phyloP scores from a whole-genome alignment of 2,113 vertebrate species.

The Eidolon helvum region DNA sequence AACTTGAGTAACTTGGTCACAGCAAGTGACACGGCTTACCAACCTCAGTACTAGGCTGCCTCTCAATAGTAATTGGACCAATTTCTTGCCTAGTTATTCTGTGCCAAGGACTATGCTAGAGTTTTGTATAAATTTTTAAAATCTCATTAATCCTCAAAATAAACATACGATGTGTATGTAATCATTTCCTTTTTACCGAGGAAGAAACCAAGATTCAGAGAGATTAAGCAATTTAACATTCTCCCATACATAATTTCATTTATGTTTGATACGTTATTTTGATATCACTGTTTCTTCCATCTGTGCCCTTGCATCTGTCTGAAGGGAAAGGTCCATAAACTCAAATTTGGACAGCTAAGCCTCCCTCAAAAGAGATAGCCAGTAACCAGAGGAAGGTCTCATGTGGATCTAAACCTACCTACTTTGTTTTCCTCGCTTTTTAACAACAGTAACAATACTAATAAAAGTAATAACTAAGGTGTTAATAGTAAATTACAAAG shows the following conservation, averaged over 20 bases:
- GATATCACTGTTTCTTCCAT: background rate
- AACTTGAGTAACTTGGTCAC: background rate
- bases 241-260: background rate
- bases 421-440: background rate
- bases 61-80: background rate
- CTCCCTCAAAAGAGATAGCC: background rate
- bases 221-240: background rate
- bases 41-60: background rate
- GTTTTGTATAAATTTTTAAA: background rate
- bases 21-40: background rate
- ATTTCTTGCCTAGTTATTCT: background rate
- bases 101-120: background rate
- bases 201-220: slow-evolving; percentile 31
- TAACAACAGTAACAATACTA: background rate
- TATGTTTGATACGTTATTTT: slow-evolving; percentile 3
- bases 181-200: slow-evolving; percentile 26
- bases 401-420: background rate
- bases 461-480: background rate
- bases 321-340: background rate
- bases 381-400: background rate
- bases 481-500: background rate
- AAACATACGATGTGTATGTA: background rate
- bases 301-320: background rate
- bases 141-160: slow-evolving; percentile 18
- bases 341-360: background rate